Percentiles rank a stretch among this genome's conserved stretches.
These are phyloP conservation scores for Ophraella communa DNA, from an alignment of 2,888 invertebrate species.

Conservation along the genomic window DNA sequence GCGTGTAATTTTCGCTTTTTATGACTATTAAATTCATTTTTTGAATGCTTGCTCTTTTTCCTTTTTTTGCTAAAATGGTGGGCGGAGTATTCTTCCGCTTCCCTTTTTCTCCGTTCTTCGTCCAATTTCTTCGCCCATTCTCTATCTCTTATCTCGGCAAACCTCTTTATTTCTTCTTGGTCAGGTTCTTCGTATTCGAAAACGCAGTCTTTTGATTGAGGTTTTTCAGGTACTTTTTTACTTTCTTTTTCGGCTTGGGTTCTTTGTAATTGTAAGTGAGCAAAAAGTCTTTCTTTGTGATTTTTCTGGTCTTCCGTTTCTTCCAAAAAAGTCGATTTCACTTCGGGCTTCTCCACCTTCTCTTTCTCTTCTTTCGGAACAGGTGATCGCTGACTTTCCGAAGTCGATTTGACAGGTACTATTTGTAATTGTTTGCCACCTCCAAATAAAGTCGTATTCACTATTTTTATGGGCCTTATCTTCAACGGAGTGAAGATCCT, in stretches of 20 bases:
- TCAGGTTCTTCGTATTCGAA: conserved; percentile 58
- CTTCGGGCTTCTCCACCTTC: conserved; percentile 22
- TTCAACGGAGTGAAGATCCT: conserved; percentile 63
- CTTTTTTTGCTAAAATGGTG: conserved; percentile 62
- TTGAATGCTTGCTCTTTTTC: conserved; percentile 66
- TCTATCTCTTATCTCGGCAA: conserved; percentile 58
- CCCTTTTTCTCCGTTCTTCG: conserved; percentile 46
- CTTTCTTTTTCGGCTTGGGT: conserved; percentile 46
- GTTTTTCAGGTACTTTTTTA: conserved; percentile 45
- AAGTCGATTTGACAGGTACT: conserved; percentile 48
- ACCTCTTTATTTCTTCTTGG: conserved; percentile 58
- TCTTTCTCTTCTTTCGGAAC: conserved; percentile 31
- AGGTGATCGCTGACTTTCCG: conserved; percentile 29
- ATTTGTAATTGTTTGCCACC: conserved; percentile 58
- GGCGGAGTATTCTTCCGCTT: conserved; percentile 40
- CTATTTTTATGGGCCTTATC: conserved; percentile 57
- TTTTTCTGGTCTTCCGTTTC: conserved; percentile 47
- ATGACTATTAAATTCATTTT: conserved; percentile 57
- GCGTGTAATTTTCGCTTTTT: conserved; percentile 66
- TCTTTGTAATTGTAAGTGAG: conserved; percentile 55
- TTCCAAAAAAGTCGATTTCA: conserved; percentile 25
- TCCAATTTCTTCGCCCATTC: conserved; percentile 59
- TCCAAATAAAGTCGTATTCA: conserved; percentile 54
- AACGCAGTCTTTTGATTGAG: conserved; percentile 49
- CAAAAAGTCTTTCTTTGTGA: conserved; percentile 52